Conservation (phyloP, 2,797 vertebrate species). For the Menidia menidia region DNA sequence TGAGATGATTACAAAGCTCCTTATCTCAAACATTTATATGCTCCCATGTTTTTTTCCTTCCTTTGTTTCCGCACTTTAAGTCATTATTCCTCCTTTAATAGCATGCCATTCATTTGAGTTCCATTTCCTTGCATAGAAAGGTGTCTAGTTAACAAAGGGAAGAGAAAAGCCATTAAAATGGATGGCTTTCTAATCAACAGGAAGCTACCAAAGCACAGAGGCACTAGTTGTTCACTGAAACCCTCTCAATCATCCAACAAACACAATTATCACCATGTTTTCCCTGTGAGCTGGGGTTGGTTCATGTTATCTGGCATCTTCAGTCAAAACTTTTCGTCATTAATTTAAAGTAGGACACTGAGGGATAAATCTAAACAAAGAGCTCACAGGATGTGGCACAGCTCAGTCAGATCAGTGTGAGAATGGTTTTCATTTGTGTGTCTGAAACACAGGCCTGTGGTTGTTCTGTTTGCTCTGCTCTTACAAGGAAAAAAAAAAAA, state of each 20-base stretch:
- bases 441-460: conserved; percentile 44
- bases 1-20: conserved; percentile 61
- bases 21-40: conserved; percentile 53
- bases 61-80: conserved; percentile 74
- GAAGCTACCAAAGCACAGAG: conserved; percentile 58
- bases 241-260: conserved; percentile 72
- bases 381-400: conserved; percentile 23
- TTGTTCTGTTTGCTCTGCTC: conserved; percentile 59
- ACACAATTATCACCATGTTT: conserved; percentile 66
- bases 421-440: conserved; percentile 43
- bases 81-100: conserved; percentile 75
- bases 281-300: conserved; percentile 25
- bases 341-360: conserved; percentile 25
- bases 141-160: conserved; percentile 63
- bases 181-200: conserved; percentile 75
- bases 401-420: conserved; percentile 47
- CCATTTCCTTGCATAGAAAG: conserved; percentile 58
- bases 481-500: conserved; percentile 41
- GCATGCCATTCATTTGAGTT: conserved; percentile 67
- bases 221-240: conserved; percentile 66
- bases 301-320: conserved; percentile 21
- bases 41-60: conserved; percentile 48
- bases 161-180: conserved; percentile 73
- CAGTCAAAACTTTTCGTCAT: conserved; percentile 24
- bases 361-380: conserved; percentile 34